These are phyloP conservation scores for Hypsibius dujardini DNA, from an alignment of 1,140 invertebrate species.

Conservation along the genomic window DNA sequence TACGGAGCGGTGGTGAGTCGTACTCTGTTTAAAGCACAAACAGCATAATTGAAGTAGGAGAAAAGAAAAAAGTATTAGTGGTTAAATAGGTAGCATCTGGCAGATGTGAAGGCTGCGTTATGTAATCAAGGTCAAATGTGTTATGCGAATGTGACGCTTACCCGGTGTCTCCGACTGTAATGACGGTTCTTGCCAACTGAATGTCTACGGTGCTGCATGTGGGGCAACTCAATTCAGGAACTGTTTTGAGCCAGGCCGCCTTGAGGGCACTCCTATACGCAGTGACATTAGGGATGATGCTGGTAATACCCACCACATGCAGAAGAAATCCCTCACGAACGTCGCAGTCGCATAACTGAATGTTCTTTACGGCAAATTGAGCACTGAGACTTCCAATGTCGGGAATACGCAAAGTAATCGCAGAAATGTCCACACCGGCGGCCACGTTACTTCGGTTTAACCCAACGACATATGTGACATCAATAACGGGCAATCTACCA, in stretches of 20 bases:
- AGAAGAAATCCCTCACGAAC: background rate
- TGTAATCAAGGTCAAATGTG: background rate
- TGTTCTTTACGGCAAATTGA: background rate
- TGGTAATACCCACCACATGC: background rate
- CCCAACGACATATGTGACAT: background rate
- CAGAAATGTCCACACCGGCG: background rate
- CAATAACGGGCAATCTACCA: slow-evolving; percentile 4
- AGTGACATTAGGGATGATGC: background rate
- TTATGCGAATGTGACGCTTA: background rate
- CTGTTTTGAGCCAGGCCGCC: background rate
- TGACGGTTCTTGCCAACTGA: slow-evolving; percentile 9
- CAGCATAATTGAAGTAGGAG: background rate
- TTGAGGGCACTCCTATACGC: background rate
- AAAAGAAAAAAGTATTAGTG: background rate
- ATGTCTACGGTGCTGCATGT: background rate
- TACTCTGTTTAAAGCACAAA: background rate
- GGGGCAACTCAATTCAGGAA: background rate
- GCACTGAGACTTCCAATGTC: background rate
- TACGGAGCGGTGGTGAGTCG: slow-evolving; percentile 1
- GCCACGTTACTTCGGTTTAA: background rate
- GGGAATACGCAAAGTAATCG: background rate
- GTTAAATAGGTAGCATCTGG: background rate
- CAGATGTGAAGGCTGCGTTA: background rate
- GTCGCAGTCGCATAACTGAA: background rate
- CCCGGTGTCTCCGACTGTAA: background rate